These are phyloP conservation scores for Allochrocebus solatus DNA, from an alignment of 2,797 vertebrate genomes.

Conservation along the genomic window DNA sequence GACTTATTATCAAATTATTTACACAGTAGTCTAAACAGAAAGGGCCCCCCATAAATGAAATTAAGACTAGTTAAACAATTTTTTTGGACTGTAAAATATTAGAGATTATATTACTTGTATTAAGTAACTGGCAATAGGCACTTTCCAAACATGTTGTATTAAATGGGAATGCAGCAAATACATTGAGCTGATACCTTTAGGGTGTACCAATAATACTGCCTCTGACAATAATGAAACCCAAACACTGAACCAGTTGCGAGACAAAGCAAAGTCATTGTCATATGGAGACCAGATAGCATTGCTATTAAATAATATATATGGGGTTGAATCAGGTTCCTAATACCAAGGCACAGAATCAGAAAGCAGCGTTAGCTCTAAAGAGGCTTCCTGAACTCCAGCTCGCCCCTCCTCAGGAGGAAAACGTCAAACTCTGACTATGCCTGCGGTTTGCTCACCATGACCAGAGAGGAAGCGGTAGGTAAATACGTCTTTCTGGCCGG, in stretches of 20 bases:
- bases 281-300: not conserved
- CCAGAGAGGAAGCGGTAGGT: not conserved
- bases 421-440: not conserved
- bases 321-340: not conserved
- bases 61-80: not conserved
- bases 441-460: not conserved
- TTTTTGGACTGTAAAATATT: not conserved
- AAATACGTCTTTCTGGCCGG: not conserved
- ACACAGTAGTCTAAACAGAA: not conserved
- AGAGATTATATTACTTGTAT: not conserved
- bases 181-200: not conserved
- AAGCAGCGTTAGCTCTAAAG: not conserved
- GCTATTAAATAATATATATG: not conserved
- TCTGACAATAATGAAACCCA: not conserved
- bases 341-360: not conserved
- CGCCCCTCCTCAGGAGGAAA: not conserved
- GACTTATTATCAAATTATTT: not conserved
- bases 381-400: not conserved
- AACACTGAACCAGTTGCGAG: not conserved
- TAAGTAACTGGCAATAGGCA: not conserved
- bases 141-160: not conserved
- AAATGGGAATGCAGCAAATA: not conserved
- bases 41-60: accelerated
- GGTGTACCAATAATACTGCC: not conserved
- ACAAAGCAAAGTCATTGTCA: not conserved